Evolutionary conservation across 1,140 invertebrate species (phyloP).

Genomic region (Anastrepha ludens): DNA sequence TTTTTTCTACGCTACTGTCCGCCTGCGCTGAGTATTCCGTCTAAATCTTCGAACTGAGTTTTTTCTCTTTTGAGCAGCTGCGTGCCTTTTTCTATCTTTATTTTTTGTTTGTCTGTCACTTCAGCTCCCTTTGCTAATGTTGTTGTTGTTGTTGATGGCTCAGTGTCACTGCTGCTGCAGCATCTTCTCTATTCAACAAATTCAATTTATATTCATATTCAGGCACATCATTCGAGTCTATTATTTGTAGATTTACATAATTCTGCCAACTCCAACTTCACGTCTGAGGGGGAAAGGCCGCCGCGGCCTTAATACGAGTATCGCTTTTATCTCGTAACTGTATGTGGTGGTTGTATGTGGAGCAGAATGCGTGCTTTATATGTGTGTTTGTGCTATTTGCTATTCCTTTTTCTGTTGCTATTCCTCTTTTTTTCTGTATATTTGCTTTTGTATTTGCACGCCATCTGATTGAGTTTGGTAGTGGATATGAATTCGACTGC

Average conservation of each 20-base stretch:
- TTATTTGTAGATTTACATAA: constrained; percentile 52
- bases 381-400: neutral
- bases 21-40: too few species aligned
- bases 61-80: neutral
- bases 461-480: neutral
- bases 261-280: neutral
- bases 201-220: constrained; percentile 52
- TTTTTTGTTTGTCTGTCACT: neutral
- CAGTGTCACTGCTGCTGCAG: constrained; percentile 11
- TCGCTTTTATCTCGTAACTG: neutral
- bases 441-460: neutral
- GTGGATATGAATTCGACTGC: neutral
- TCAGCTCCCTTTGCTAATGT: neutral
- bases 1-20: too few species aligned
- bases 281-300: neutral
- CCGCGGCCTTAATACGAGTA: neutral
- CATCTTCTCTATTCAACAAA: constrained; percentile 43
- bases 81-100: neutral
- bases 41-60: neutral
- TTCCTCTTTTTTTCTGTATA: neutral
- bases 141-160: neutral
- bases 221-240: constrained; percentile 50
- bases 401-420: neutral
- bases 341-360: neutral
- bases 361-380: neutral